phyloP scores from a whole-genome alignment of 2,888 invertebrate genomes.

The Drosophila mimica region DNA sequence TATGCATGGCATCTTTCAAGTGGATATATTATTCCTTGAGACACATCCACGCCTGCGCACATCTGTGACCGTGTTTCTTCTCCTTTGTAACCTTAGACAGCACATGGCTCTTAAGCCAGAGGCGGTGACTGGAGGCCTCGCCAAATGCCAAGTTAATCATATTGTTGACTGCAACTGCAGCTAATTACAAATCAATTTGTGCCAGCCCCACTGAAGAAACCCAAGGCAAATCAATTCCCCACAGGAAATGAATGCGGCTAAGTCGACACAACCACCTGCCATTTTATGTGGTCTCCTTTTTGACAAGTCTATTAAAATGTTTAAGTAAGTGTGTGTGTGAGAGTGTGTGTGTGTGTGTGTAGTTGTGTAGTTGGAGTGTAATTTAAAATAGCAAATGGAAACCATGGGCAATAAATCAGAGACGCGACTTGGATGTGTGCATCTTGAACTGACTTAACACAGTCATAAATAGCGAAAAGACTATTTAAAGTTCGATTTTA shows the following conservation, averaged over 20 bases:
- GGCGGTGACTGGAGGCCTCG: conserved; percentile 41
- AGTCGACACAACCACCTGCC: conserved; percentile 37
- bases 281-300: conserved; percentile 42
- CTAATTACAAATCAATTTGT: conserved; percentile 84
- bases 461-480: conserved; percentile 40
- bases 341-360: too few species aligned
- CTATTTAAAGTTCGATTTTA: neutral
- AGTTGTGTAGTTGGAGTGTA: conserved; percentile 5
- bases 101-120: neutral
- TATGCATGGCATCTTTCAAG: conserved; percentile 65
- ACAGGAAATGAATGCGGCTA: conserved; percentile 54
- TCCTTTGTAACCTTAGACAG: conserved; percentile 51
- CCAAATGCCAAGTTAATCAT: conserved; percentile 66
- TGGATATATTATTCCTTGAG: conserved; percentile 53
- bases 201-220: conserved; percentile 58
- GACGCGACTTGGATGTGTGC: conserved; percentile 34
- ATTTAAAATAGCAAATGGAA: conserved; percentile 6
- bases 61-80: conserved; percentile 42
- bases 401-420: conserved; percentile 46
- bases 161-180: conserved; percentile 78
- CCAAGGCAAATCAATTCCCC: conserved; percentile 54
- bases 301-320: conserved; percentile 55
- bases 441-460: conserved; percentile 20
- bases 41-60: conserved; percentile 66
- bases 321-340: neutral